Conservation (phyloP, 2,797 vertebrate species). For the Acanthiza pusilla region DNA sequence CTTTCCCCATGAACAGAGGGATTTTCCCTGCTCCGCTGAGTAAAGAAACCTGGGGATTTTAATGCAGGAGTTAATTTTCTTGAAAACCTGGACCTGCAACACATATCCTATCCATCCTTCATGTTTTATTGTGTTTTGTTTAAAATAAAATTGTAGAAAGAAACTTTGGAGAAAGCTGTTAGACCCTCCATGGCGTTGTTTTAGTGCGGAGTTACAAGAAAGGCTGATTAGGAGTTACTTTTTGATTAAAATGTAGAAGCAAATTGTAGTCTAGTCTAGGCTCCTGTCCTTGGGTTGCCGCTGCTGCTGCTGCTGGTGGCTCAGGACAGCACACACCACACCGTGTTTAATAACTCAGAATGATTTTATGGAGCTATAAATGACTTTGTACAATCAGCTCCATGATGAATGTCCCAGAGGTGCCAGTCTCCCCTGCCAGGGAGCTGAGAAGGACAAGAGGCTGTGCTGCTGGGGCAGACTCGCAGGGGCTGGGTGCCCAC, state of each 20-base stretch:
- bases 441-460: rapidly evolving
- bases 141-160: neutral
- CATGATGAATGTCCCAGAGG: rapidly evolving
- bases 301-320: neutral
- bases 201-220: neutral
- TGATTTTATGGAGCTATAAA: rapidly evolving
- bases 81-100: neutral
- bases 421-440: rapidly evolving
- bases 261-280: neutral
- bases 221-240: neutral
- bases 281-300: neutral
- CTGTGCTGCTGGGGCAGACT: rapidly evolving
- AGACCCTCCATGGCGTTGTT: neutral
- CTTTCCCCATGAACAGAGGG: neutral
- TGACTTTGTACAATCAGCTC: rapidly evolving
- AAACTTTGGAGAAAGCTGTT: neutral
- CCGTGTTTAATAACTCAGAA: rapidly evolving
- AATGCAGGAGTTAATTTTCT: neutral
- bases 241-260: neutral
- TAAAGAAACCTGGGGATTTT: neutral
- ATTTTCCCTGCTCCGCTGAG: neutral
- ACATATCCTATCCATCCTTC: neutral
- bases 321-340: neutral
- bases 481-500: rapidly evolving
- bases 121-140: neutral